Evolutionary conservation across 2,113 vertebrate species (phyloP).

Genomic region (Platichthys stellatus): DNA sequence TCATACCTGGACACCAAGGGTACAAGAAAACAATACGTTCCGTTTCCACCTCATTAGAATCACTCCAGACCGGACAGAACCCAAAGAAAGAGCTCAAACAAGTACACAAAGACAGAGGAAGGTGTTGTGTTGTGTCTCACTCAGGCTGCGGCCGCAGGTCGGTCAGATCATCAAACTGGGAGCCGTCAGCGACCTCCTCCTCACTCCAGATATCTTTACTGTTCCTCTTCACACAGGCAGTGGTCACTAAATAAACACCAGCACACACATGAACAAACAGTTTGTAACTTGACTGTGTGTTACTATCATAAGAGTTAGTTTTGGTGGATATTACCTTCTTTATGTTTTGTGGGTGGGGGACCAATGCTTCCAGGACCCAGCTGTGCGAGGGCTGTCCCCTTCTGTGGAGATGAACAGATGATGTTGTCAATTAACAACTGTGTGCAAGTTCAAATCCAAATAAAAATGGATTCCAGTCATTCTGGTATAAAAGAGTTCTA

Average conservation of each 20-base stretch:
- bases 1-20: conserved; percentile 84
- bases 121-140: conserved; percentile 77
- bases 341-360: conserved; percentile 33
- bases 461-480: no score
- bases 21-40: background rate
- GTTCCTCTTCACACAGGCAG: conserved; percentile 63
- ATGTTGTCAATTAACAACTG: background rate
- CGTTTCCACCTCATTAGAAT: background rate
- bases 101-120: background rate
- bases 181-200: conserved; percentile 87
- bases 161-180: conserved; percentile 85
- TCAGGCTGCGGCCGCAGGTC: conserved; percentile 90
- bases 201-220: conserved; percentile 88
- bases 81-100: background rate
- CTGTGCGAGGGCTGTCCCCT: conserved; percentile 20
- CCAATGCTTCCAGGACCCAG: conserved; percentile 86
- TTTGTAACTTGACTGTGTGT: background rate
- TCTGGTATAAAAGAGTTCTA: no score
- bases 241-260: conserved; percentile 38
- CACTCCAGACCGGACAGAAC: no score
- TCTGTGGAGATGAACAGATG: conserved; percentile 48
- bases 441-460: background rate
- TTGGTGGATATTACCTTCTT: conserved; percentile 66
- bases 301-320: background rate
- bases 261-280: background rate